A percentile compares a stretch with the other conserved stretches of the same genome.
phyloP scores from a whole-genome alignment of 1,140 invertebrate species.

The Euwallacea fornicatus region DNA sequence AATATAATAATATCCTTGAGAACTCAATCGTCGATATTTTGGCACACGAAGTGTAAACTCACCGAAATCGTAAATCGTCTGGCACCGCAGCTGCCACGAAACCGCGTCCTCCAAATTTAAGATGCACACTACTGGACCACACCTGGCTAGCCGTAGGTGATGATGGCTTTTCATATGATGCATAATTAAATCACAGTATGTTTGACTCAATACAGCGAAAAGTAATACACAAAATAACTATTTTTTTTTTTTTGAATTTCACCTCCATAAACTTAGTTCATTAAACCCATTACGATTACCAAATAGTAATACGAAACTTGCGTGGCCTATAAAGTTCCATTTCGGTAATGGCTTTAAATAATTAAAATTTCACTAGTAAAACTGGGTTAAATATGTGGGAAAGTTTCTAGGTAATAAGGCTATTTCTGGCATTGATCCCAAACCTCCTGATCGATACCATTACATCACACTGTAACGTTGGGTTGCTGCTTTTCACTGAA shows the following conservation, averaged over 20 bases:
- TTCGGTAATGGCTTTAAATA: not conserved
- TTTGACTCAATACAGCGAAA: no score
- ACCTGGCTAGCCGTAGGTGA: conserved; percentile 6
- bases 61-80: conserved; percentile 19
- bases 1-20: conserved; percentile 16
- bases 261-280: no score
- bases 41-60: conserved; percentile 20
- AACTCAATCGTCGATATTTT: conserved; percentile 22
- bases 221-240: no score
- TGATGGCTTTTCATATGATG: no score
- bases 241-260: no score
- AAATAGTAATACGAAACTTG: not conserved
- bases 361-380: not conserved
- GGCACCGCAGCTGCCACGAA: conserved; percentile 15
- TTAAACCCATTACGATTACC: no score
- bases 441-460: not conserved
- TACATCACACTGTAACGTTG: not conserved
- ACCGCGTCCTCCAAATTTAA: conserved; percentile 12
- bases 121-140: conserved; percentile 15
- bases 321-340: not conserved
- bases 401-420: conserved; percentile 3
- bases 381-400: conserved; percentile 1
- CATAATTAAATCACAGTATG: no score
- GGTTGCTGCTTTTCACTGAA: not conserved
- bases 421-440: not conserved